A percentile compares a stretch with the other conserved stretches of the same genome.
Conservation (phyloP, 2,113 vertebrate genomes). For the Notiomystis cincta region DNA sequence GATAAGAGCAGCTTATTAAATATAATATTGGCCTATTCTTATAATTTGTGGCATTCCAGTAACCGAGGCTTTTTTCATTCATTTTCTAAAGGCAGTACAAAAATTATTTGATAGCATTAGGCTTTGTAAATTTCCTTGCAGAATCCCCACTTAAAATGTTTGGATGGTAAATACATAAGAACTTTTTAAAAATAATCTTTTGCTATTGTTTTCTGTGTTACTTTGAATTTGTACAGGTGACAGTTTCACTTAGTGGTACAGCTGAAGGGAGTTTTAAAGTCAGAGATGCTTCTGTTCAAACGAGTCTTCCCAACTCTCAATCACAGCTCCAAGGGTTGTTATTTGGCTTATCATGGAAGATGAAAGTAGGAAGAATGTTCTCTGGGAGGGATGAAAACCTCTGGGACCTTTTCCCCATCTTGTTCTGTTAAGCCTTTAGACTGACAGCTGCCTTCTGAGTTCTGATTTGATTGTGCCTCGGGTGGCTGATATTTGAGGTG, state of each 20-base stretch:
- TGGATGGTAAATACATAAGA: not conserved
- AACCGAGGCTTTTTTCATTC: not conserved
- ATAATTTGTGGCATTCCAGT: not conserved
- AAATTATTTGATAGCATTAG: not conserved
- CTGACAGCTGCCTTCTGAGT: not conserved
- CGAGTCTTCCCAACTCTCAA: not conserved
- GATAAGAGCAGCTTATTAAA: not conserved
- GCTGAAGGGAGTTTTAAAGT: not conserved
- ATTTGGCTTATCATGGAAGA: not conserved
- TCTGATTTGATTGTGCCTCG: not conserved
- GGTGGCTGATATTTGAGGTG: not conserved
- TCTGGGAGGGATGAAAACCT: not conserved
- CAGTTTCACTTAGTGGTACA: not conserved
- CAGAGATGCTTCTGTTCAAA: not conserved
- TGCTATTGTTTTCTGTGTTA: not conserved
- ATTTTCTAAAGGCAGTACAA: not conserved
- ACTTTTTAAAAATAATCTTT: not conserved
- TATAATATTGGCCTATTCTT: not conserved
- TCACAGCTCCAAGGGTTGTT: fast-evolving
- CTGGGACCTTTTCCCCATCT: not conserved
- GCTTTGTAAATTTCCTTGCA: not conserved
- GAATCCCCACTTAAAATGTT: not conserved
- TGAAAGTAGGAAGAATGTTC: not conserved
- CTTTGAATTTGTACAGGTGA: not conserved
- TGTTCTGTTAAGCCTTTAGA: not conserved